Conservation (phyloP, 2,888 invertebrate species). For the Drosophila paramelanica region DNA sequence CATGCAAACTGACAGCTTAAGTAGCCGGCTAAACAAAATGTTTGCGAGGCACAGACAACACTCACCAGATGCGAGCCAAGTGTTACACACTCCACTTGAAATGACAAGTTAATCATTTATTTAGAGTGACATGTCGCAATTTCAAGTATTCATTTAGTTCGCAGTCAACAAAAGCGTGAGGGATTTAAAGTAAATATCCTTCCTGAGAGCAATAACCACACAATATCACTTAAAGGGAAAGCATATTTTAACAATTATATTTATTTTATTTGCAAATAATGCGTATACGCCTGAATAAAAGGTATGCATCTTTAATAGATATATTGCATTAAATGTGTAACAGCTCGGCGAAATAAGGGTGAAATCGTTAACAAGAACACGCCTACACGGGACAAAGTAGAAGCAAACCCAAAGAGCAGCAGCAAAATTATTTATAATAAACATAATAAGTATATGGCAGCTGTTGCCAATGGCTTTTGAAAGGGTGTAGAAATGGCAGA, state of each 20-base stretch:
- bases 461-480: slow-evolving; percentile 69
- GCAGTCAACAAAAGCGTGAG: slow-evolving; percentile 26
- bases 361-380: slow-evolving; percentile 28
- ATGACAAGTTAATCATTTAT: slow-evolving; percentile 80
- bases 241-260: not conserved
- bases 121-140: slow-evolving; percentile 75
- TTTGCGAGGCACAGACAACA: slow-evolving; percentile 55
- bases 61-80: slow-evolving; percentile 17
- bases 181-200: slow-evolving; percentile 28
- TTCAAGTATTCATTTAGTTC: slow-evolving; percentile 77
- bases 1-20: slow-evolving; percentile 78
- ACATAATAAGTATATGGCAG: slow-evolving; percentile 70
- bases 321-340: slow-evolving; percentile 3
- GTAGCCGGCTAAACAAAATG: slow-evolving; percentile 64
- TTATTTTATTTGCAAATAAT: not conserved
- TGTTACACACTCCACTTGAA: slow-evolving; percentile 40
- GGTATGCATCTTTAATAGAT: not conserved
- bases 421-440: slow-evolving; percentile 78
- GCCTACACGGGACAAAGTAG: slow-evolving; percentile 9
- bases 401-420: slow-evolving; percentile 45
- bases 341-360: slow-evolving; percentile 17
- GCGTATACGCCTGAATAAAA: not conserved
- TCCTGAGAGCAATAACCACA: not conserved
- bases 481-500: slow-evolving; percentile 26
- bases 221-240: not conserved